Evolutionary conservation across 2,797 vertebrate species (phyloP).

Genomic region (Philypnodon macrostomus): DNA sequence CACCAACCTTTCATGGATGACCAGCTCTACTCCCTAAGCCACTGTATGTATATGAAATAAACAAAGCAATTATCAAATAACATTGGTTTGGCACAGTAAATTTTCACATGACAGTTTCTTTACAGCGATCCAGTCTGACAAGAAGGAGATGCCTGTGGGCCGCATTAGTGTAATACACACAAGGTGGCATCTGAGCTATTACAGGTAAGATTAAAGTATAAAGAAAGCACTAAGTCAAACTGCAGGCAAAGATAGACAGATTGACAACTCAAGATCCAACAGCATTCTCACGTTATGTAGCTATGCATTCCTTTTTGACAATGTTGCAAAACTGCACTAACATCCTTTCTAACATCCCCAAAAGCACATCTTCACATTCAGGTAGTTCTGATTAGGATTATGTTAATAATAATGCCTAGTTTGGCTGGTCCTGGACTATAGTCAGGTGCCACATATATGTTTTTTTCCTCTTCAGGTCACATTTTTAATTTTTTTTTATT

Average conservation of each 20-base stretch:
- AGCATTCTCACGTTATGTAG: background rate
- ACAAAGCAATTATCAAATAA: slow-evolving; percentile 1
- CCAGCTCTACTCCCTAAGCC: too few relatives aligned
- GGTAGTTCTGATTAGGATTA: background rate
- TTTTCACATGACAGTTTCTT: slow-evolving; percentile 5
- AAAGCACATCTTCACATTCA: background rate
- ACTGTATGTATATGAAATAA: background rate
- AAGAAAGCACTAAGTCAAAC: background rate
- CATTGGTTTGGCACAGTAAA: background rate
- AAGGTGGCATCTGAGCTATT: background rate
- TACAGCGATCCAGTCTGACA: slow-evolving; percentile 2
- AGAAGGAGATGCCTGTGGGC: slow-evolving; percentile 4
- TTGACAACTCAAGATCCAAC: background rate
- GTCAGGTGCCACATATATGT: too few relatives aligned
- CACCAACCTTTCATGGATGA: too few relatives aligned
- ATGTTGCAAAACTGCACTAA: background rate
- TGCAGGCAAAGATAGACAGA: background rate
- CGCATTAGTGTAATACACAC: slow-evolving; percentile 5
- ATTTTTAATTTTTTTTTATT: too few relatives aligned
- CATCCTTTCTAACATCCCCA: background rate
- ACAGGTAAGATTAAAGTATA: background rate
- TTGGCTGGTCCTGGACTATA: too few relatives aligned
- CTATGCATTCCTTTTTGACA: background rate
- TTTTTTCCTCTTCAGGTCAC: too few relatives aligned
- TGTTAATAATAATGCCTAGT: background rate